phyloP scores from a whole-genome alignment of 2,888 invertebrate genomes.

The Xanthorhoe spadicearia region DNA sequence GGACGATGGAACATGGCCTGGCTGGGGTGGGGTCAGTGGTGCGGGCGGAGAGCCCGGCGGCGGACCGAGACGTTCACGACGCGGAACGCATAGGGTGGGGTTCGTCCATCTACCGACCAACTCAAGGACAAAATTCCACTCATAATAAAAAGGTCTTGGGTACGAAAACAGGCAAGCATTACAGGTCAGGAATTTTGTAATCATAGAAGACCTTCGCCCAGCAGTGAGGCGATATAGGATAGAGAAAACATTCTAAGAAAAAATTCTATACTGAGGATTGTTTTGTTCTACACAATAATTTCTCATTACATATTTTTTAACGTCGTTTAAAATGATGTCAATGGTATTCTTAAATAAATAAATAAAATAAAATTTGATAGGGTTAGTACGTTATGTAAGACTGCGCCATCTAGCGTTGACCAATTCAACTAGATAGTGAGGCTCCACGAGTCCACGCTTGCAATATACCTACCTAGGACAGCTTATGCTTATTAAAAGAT shows the following conservation, averaged over 20 bases:
- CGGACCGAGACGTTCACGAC: slow-evolving; percentile 64
- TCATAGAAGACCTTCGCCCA: too few relatives aligned
- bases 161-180: background rate
- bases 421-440: slow-evolving; percentile 24
- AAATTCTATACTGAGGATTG: too few relatives aligned
- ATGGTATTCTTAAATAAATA: too few relatives aligned
- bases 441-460: background rate
- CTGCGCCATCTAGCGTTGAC: slow-evolving; percentile 52
- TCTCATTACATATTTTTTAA: too few relatives aligned
- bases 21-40: slow-evolving; percentile 57
- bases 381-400: slow-evolving; percentile 3
- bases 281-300: background rate
- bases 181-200: background rate
- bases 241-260: too few relatives aligned
- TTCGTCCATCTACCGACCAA: slow-evolving; percentile 51
- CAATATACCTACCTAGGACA: background rate
- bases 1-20: slow-evolving; percentile 38
- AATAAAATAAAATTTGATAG: too few relatives aligned
- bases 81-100: slow-evolving; percentile 64
- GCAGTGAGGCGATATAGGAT: too few relatives aligned
- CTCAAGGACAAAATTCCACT: slow-evolving; percentile 46
- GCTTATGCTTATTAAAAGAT: slow-evolving; percentile 8
- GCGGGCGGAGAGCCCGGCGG: slow-evolving; percentile 55
- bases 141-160: background rate
- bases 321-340: too few relatives aligned